phyloP scores from a whole-genome alignment of 2,797 vertebrate species.

The Nothura maculosa region DNA sequence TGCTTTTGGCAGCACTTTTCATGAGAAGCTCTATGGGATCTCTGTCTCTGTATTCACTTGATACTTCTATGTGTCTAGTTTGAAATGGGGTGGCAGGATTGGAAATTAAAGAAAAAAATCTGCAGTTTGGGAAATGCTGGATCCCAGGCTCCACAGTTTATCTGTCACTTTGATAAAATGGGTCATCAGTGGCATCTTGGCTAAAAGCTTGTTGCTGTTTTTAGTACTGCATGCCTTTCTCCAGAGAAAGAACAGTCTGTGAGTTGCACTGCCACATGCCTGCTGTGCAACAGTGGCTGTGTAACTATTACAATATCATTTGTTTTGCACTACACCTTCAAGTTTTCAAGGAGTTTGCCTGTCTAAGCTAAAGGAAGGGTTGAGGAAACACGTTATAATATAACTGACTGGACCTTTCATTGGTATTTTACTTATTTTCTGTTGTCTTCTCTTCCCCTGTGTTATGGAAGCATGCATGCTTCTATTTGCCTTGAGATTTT shows the following conservation, averaged over 20 bases:
- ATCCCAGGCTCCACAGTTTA: neutral
- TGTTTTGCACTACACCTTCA: neutral
- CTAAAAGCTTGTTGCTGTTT: conserved; percentile 11
- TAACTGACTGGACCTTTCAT: neutral
- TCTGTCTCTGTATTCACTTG: neutral
- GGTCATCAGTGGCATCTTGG: conserved; percentile 11
- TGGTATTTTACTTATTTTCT: neutral
- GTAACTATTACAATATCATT: neutral
- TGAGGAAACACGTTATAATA: neutral
- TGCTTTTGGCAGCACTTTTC: neutral
- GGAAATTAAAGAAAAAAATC: neutral
- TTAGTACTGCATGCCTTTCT: neutral
- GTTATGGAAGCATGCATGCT: neutral
- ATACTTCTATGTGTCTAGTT: neutral
- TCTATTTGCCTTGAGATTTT: neutral
- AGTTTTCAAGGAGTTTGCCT: neutral
- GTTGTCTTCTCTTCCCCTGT: neutral
- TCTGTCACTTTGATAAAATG: conserved; percentile 16
- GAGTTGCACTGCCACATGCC: rapidly evolving
- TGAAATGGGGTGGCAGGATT: neutral
- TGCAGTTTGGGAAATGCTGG: neutral
- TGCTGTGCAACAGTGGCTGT: neutral
- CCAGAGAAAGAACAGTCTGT: neutral
- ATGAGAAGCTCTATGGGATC: neutral
- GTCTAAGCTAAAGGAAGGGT: neutral